Evolutionary conservation across 2,888 invertebrate species (phyloP), one percentile per base, ranked within the genome.

Genomic region (Lomographa bimaculata): DNA sequence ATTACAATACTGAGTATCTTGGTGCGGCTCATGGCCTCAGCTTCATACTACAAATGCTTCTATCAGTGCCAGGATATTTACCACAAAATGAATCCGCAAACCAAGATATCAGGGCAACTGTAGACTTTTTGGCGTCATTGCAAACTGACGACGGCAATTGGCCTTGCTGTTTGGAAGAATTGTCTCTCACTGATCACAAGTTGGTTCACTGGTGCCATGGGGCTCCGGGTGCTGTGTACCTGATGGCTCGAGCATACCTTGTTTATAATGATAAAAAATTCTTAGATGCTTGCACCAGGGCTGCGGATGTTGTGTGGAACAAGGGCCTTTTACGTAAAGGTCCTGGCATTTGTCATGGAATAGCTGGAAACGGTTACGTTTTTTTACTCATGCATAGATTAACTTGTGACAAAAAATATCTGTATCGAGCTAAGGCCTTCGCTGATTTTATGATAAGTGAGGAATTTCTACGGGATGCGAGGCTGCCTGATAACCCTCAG

Each of bases 121-220:
- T 95, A 16, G 94, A 96, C 61, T 94, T 83, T 65, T 61, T 96
- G 57, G 71, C 93, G 30, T 82, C 89, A 0, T 60, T 94, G 21
- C 95, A 96, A 82, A 93, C 92, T 50, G 63, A 75, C 0, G 91
- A 93, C 38, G 95, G 95, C 0, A 95, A 95, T 71, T 94, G 94
- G 76, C 94, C 95, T 0, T 92, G 93, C 51, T 93, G 94, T 2
- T 89, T 94, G 69, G 95, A 93, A 56, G 94, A 96, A 70, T 79
- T 93, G 30, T 81, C 89, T 2, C 62, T 83, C 18, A 73, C 72
- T 21, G 90, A 91, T 1, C 93, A 95, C 41, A 94, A 95, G 45
- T 79, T 97, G 5, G 91, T 97, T 0, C 97, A 97, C 67, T 97
- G 97, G 97, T 97, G 97, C 71, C 97, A 97, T 70, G 97, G 97